Evolutionary conservation across 2,888 invertebrate species (phyloP).

Genomic region (Tinea pellionella): DNA sequence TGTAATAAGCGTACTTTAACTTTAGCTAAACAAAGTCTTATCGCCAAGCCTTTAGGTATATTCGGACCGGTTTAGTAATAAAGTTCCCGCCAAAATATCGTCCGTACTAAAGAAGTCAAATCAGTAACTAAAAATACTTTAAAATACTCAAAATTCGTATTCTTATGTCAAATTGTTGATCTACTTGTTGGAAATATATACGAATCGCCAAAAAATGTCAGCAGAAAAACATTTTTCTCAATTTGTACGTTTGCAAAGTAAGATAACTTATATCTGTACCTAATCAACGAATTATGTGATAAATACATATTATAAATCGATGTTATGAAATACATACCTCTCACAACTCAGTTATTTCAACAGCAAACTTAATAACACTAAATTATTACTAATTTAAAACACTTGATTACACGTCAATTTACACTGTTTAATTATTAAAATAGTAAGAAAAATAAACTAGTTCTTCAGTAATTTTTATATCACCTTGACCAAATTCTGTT

Average conservation of each 20-base stretch:
- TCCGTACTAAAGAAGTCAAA: too few relatives aligned
- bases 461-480: constrained; percentile 4
- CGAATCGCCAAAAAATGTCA: too few relatives aligned
- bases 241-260: neutral
- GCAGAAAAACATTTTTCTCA: neutral
- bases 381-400: constrained; percentile 2
- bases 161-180: too few relatives aligned
- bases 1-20: too few relatives aligned
- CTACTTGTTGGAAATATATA: too few relatives aligned
- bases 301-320: neutral
- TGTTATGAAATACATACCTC: neutral
- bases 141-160: too few relatives aligned
- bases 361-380: neutral
- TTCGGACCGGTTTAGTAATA: too few relatives aligned
- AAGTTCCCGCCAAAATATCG: too few relatives aligned
- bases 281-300: neutral
- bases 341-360: neutral
- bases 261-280: neutral
- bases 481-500: constrained; percentile 10
- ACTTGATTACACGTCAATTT: constrained; percentile 4
- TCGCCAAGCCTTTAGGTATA: too few relatives aligned
- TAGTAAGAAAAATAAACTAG: neutral
- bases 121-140: too few relatives aligned
- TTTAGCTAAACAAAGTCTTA: too few relatives aligned
- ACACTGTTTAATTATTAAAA: neutral